These are phyloP conservation scores for Plestiodon gilberti DNA, from an alignment of 2,113 vertebrate genomes.

Conservation along the genomic window DNA sequence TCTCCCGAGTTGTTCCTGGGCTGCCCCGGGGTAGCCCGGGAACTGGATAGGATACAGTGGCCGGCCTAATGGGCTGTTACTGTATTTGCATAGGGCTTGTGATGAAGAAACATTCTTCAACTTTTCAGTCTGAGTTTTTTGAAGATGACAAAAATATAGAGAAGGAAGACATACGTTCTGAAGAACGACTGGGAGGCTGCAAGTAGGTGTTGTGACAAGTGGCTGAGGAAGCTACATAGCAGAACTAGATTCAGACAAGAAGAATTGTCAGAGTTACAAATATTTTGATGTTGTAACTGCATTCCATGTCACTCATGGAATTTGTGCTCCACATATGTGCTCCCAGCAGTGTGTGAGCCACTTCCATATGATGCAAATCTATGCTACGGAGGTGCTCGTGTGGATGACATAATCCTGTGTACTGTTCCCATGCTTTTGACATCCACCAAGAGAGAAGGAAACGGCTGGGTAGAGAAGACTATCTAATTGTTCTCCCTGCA, in stretches of 20 bases:
- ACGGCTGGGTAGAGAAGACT: not conserved
- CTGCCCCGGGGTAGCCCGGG: too few species aligned
- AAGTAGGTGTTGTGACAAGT: not conserved
- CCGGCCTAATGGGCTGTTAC: too few species aligned
- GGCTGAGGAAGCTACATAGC: not conserved
- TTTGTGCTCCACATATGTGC: too few species aligned
- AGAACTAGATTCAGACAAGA: not conserved
- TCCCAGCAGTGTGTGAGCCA: not conserved
- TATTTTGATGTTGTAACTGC: not conserved
- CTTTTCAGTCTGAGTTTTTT: not conserved
- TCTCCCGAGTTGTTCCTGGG: too few species aligned
- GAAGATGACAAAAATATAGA: not conserved
- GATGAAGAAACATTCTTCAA: not conserved
- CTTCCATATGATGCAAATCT: not conserved
- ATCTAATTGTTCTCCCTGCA: not conserved
- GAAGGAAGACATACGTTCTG: not conserved
- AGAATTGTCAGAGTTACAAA: not conserved
- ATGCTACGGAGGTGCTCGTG: not conserved
- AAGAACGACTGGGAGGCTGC: not conserved
- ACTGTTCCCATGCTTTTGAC: not conserved
- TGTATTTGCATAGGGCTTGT: too few species aligned
- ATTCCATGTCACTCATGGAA: not conserved
- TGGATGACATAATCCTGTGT: not conserved
- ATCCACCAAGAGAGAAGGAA: not conserved
- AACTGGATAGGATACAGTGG: too few species aligned